Evolutionary conservation across 2,888 invertebrate species (phyloP), one percentile per base, ranked within the genome.

Genomic region (Agrochola circellaris): DNA sequence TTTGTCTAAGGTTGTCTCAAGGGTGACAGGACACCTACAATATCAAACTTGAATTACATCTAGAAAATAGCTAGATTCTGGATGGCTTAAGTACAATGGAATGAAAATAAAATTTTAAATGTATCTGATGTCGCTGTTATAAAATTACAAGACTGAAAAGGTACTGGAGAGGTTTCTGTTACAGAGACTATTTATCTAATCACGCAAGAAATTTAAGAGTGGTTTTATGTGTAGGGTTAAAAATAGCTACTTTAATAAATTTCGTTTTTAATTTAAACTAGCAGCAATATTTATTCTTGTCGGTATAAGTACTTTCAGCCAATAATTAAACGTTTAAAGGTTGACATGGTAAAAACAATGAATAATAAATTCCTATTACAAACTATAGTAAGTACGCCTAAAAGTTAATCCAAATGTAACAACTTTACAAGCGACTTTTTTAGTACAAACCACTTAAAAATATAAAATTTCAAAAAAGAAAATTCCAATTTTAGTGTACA

Each of bases 1-100:
- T 62, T n/a, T 66, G 30, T 38, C 15, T n/a, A 77, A 87, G 89
- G 88, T 86, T 85, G 87, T 89, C 89, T 89, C 73, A 89, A 89
- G 85, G 86, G 51, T 45, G 42, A 26, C 48, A n/a, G 64, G 65
- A 76, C 82, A 79, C 69, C 77, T 76, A 68, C 64, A 66, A 54
- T 77, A 67, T 76, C 26, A 65, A 68, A 75, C 64, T 70, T 38
- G 69, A 81, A 79, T 73, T 81, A 78, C 67, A 69, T 80, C 1
- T 26, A 15, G 60, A 75, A 69, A 79, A 51, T 70, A 11, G 60
- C 64, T 76, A 13, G 58, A 73, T 76, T 79, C 62, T 79, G 26
- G 51, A 74, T 67, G 54, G 66, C 58, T 72, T 64, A 45, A 70
- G 51, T 72, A 68, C 11, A 76, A 75, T 73, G 51, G 26, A 71